Percentiles rank a stretch among this genome's conserved stretches.
Conservation (phyloP, 1,140 invertebrate genomes). For the Heliconius hewitsoni region DNA sequence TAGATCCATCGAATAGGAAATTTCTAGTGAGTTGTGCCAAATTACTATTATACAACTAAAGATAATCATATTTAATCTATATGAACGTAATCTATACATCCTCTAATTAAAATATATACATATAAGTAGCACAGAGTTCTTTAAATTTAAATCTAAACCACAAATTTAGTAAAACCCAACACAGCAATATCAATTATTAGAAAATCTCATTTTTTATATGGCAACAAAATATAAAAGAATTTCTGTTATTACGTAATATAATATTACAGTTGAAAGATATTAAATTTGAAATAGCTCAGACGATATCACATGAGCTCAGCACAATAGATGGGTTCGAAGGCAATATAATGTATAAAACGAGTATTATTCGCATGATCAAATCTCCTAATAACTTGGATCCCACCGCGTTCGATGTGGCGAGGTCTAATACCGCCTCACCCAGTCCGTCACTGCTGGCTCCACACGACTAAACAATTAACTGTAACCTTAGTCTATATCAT, state of each 20-base stretch:
- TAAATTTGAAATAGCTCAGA: conserved; percentile 59
- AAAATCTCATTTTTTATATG: not conserved
- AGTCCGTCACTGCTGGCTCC: conserved; percentile 54
- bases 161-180: not conserved
- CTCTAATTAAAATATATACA: too few relatives aligned
- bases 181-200: not conserved
- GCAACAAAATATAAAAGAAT: conserved; percentile 18
- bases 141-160: not conserved
- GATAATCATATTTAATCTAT: too few relatives aligned
- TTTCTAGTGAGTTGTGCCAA: too few relatives aligned
- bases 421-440: conserved; percentile 62
- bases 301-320: conserved; percentile 58
- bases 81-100: too few relatives aligned
- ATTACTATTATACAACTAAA: too few relatives aligned
- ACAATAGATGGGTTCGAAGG: conserved; percentile 45
- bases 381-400: conserved; percentile 79
- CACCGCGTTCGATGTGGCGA: conserved; percentile 75
- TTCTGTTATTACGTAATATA: conserved; percentile 40
- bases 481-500: conserved; percentile 37
- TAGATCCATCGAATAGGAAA: too few relatives aligned
- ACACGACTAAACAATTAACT: conserved; percentile 53
- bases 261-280: conserved; percentile 51
- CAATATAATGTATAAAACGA: conserved; percentile 77
- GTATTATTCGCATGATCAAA: conserved; percentile 78
- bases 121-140: too few relatives aligned